Base-by-base conservation (phyloP, 2,797 vertebrate genomes). In the Philypnodon macrostomus region DNA sequence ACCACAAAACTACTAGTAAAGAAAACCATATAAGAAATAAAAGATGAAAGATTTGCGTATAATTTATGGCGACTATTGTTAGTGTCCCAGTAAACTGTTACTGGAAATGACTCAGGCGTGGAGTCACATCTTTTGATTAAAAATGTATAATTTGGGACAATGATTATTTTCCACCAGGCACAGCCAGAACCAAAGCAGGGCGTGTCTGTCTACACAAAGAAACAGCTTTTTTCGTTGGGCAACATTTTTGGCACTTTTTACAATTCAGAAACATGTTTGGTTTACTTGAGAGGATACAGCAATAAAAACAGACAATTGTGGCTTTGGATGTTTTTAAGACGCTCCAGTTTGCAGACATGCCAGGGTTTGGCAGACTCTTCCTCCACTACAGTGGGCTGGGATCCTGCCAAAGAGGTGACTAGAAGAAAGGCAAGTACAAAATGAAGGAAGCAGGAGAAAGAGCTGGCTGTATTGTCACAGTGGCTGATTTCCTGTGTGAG, bases 141-240 rank as follows among this genome's bases (percentile, higher is more conserved):
- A n/a, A n/a, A n/a, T n/a, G n/a, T n/a, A n/a, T n/a, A n/a, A n/a
- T n/a, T n/a, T n/a, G n/a, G 21, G 6, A 23, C 6, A 6, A 44
- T 30, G 53, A 67, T 49, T 38, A 19, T 16, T 72, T 46, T 46
- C 55, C 39, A 27, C 38, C 5, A 2, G 7, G 45, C 19, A n/a
- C 4, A 29, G 9, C 10, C 21, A 36, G 75, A 75, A 82, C 52
- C 78, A 83, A 30, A 37, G 12, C 54, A 63, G 79, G 80, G 79
- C 58, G 80, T 79, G 82, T 40, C 64, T 45, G 49, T 52, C 5
- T 26, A 2, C 15, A 12, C 16, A 18, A 56, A 37, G 35, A 9
- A 18, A 53, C 26, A 35, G 51, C 50, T 14, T 49, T 2, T 34
- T 37, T 2, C n/a, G 32, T 42, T 70, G 21, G 27, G 2, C 15